Conservation (phyloP, 1,140 invertebrate species). For the Bombyx mandarina region DNA sequence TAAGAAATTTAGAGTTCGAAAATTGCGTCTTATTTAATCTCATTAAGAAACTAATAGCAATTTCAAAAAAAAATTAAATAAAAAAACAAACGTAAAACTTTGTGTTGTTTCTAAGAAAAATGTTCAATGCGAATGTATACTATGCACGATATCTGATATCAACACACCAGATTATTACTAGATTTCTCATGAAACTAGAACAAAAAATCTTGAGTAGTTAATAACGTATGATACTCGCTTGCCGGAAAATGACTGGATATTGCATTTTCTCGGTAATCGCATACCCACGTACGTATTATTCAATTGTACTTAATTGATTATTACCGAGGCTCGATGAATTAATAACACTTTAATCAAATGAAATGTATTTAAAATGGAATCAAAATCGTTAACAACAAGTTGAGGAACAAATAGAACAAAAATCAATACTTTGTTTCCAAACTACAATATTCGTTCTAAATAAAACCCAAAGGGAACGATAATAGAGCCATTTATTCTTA, state of each 20-base stretch:
- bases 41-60: too few species aligned
- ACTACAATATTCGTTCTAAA: too few species aligned
- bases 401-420: too few species aligned
- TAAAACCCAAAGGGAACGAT: constrained; percentile 6
- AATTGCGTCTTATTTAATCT: too few species aligned
- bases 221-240: constrained; percentile 22
- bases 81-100: neutral
- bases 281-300: constrained; percentile 14
- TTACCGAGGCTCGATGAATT: neutral
- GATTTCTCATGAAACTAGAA: neutral
- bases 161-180: neutral
- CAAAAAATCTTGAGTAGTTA: constrained; percentile 3
- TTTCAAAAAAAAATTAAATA: neutral
- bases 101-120: neutral
- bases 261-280: constrained; percentile 18
- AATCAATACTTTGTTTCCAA: too few species aligned
- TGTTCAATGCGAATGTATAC: neutral
- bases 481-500: constrained; percentile 27
- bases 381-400: too few species aligned
- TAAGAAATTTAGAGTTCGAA: too few species aligned
- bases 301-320: constrained; percentile 7
- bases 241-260: constrained; percentile 25
- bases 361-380: too few species aligned
- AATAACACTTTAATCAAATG: too few species aligned
- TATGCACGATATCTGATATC: neutral